A percentile compares a stretch with the other conserved stretches of the same genome.
Conservation (phyloP, 2,797 vertebrate genomes). For the Halcyon chelicuti region DNA sequence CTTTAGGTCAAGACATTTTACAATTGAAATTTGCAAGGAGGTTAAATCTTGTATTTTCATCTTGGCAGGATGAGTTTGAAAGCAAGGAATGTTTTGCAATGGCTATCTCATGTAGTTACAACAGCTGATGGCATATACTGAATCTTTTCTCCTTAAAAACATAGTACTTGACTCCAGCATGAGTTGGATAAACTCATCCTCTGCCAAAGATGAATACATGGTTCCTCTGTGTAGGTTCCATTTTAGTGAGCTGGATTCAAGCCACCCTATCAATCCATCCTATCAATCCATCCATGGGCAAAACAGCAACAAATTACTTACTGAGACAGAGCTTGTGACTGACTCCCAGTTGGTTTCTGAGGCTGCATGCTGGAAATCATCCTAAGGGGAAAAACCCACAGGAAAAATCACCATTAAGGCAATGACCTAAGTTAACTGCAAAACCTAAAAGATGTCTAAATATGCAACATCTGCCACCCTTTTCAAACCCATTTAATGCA, state of each 20-base stretch:
- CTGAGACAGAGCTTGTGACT: conserved; percentile 85
- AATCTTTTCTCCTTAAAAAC: background rate
- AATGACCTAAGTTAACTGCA: background rate
- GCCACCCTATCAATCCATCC: background rate
- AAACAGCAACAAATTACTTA: conserved; percentile 80
- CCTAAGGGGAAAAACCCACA: conserved; percentile 76
- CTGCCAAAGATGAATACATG: background rate
- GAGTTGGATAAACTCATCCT: background rate
- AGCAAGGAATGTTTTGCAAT: conserved; percentile 9
- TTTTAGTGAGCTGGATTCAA: background rate
- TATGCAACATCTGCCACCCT: background rate
- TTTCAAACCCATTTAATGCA: background rate
- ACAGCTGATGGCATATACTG: background rate
- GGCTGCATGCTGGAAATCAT: conserved; percentile 83
- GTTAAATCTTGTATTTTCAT: background rate
- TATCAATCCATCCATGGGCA: background rate
- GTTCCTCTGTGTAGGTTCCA: background rate
- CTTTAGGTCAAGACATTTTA: background rate
- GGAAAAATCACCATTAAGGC: conserved; percentile 20
- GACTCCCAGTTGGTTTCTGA: conserved; percentile 91
- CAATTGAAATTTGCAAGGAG: background rate
- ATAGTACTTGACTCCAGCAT: background rate
- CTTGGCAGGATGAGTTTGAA: background rate
- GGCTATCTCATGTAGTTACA: background rate
- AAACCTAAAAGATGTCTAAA: background rate